phyloP scores from a whole-genome alignment of 2,113 vertebrate species.

The Calidris pygmaea region DNA sequence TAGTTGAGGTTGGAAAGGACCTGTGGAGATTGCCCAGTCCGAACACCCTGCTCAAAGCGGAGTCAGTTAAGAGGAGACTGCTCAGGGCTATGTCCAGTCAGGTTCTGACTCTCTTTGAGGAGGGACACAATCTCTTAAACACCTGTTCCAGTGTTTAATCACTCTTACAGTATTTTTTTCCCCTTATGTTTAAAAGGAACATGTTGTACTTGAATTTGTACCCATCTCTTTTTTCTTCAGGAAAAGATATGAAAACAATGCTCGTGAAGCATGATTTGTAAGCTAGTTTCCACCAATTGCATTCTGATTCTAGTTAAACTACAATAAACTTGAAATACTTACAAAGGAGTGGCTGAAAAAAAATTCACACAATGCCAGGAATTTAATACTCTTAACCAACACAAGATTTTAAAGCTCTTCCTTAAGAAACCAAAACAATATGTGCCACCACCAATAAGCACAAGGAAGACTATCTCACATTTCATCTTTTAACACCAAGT shows the following conservation, averaged over 20 bases:
- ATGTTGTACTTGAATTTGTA: not conserved
- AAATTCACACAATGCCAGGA: slow-evolving; percentile 5
- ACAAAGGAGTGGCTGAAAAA: not conserved
- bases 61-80: not conserved
- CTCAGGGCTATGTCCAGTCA: not conserved
- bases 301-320: not conserved
- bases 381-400: slow-evolving; percentile 24
- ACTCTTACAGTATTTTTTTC: not conserved
- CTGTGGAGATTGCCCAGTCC: not conserved
- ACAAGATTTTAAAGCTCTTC: not conserved
- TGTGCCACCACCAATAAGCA: not conserved
- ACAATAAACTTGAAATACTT: slow-evolving; percentile 11
- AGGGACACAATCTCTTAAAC: not conserved
- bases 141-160: not conserved
- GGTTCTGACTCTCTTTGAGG: not conserved
- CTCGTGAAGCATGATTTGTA: not conserved
- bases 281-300: not conserved
- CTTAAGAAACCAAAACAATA: slow-evolving; percentile 1
- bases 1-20: not conserved
- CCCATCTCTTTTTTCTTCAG: not conserved
- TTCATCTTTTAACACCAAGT: not conserved
- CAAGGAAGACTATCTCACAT: not conserved
- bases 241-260: not conserved
- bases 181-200: not conserved
- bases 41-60: not conserved